These are phyloP conservation scores for Lophochroa leadbeateri DNA, from an alignment of 2,113 vertebrate genomes.

Conservation along the genomic window DNA sequence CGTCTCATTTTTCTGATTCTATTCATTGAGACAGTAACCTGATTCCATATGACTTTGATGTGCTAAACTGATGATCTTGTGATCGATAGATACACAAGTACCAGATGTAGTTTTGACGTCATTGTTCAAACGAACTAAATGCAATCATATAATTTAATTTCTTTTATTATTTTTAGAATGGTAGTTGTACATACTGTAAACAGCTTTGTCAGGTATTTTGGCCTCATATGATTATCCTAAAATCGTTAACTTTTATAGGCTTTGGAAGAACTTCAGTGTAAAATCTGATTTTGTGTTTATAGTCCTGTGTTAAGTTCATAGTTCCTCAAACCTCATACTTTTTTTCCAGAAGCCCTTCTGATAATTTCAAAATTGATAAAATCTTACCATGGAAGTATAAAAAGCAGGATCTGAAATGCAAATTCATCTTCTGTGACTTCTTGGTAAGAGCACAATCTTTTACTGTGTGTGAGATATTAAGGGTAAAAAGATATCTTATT, in stretches of 20 bases:
- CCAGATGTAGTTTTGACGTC: not conserved
- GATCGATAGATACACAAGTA: not conserved
- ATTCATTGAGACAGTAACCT: rapidly evolving
- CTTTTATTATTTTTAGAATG: not conserved
- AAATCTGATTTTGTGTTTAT: not conserved
- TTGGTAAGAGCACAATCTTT: not conserved
- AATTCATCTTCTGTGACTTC: not conserved
- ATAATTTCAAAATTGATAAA: not conserved
- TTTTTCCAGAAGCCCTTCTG: not conserved
- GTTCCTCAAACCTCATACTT: not conserved
- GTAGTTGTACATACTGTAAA: not conserved
- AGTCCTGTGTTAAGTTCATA: not conserved
- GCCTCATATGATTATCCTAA: not conserved
- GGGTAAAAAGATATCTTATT: not conserved
- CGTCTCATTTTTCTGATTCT: not conserved
- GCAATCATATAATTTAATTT: not conserved
- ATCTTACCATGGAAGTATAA: not conserved
- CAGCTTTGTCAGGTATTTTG: not conserved
- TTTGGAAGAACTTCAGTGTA: not conserved
- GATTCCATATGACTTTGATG: not conserved
- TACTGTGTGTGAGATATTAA: not conserved
- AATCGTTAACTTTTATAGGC: not conserved
- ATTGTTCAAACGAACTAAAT: not conserved
- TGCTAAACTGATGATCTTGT: not conserved
- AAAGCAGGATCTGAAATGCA: not conserved